Evolutionary conservation across 2,888 invertebrate genomes (phyloP).

Genomic region (Esperia sulphurella): DNA sequence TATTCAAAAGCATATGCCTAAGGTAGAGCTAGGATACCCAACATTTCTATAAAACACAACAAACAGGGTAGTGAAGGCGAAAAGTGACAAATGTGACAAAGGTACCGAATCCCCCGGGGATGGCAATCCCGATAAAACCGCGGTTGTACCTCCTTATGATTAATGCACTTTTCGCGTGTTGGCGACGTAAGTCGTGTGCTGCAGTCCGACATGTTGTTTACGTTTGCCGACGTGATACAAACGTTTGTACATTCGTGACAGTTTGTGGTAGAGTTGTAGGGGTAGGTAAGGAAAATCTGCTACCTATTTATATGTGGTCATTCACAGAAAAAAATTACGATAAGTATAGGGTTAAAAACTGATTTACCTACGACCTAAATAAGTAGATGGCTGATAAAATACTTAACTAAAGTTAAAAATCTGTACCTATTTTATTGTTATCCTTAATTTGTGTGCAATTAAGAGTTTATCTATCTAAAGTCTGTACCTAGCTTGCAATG

Average conservation of each 20-base stretch:
- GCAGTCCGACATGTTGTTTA: slow-evolving; percentile 5
- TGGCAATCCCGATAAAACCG: slow-evolving; percentile 43
- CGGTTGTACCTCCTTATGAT: slow-evolving; percentile 56
- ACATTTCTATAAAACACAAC: neutral
- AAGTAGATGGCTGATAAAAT: too few relatives aligned
- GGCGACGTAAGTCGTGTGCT: slow-evolving; percentile 28
- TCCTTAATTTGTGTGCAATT: too few relatives aligned
- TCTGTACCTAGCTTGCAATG: too few relatives aligned
- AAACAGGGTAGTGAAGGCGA: slow-evolving; percentile 16
- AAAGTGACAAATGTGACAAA: slow-evolving; percentile 47
- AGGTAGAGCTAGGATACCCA: neutral
- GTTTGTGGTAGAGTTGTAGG: too few relatives aligned
- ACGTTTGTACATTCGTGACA: neutral
- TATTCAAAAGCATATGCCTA: too few relatives aligned
- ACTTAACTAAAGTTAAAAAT: too few relatives aligned
- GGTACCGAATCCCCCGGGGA: slow-evolving; percentile 36
- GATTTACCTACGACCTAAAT: too few relatives aligned
- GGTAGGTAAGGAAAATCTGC: neutral
- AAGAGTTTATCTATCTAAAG: too few relatives aligned
- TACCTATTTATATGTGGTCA: too few relatives aligned
- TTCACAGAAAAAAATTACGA: too few relatives aligned
- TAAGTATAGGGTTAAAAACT: too few relatives aligned
- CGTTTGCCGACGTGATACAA: slow-evolving; percentile 17
- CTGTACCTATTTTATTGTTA: too few relatives aligned
- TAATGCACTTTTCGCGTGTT: slow-evolving; percentile 59